Evolutionary conservation across 2,113 vertebrate species (phyloP).

Genomic region (Dromas ardeola): DNA sequence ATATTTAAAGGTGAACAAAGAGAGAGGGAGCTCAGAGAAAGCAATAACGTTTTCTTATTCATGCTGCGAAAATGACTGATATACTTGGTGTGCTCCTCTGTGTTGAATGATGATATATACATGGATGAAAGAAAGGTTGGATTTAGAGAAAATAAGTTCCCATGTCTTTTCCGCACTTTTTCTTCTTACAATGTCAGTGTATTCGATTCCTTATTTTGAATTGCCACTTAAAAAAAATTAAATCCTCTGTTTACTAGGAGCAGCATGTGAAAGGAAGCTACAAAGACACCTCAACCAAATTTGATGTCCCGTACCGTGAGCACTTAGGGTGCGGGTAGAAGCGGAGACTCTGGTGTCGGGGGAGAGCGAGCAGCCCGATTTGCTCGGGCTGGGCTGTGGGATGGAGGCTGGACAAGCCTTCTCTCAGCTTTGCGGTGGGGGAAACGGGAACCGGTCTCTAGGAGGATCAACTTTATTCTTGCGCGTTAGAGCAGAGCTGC

Average conservation of each 20-base stretch:
- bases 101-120: neutral
- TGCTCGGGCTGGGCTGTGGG: neutral
- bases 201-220: neutral
- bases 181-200: neutral
- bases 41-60: neutral
- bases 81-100: neutral
- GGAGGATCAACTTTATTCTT: neutral
- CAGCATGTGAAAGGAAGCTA: neutral
- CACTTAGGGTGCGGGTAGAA: too few relatives aligned
- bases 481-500: accelerated
- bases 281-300: neutral
- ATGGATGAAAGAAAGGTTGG: neutral
- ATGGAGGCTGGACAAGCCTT: neutral
- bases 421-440: neutral
- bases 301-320: neutral
- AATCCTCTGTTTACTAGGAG: neutral
- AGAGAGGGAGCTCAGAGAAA: neutral
- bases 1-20: neutral
- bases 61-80: neutral
- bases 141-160: neutral
- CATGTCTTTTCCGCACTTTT: neutral
- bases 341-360: neutral
- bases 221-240: neutral
- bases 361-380: too few relatives aligned
- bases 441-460: neutral